Percentiles rank a stretch among this genome's conserved stretches.
These are phyloP conservation scores for Marmota flaviventris DNA, from an alignment of 2,113 vertebrate species.

Conservation along the genomic window DNA sequence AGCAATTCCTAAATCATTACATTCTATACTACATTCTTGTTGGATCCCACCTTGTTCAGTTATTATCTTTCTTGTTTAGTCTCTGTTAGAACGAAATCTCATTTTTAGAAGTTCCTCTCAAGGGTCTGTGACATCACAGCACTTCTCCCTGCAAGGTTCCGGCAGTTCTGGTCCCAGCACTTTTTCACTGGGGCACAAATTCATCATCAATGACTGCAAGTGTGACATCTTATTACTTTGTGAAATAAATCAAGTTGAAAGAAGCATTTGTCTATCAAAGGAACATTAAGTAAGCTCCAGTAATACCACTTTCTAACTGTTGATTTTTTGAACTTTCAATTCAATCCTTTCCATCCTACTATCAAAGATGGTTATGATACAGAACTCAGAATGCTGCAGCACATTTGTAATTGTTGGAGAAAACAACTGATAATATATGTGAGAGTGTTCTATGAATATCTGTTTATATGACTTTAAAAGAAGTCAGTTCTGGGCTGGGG, in stretches of 20 bases:
- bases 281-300: background rate
- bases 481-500: background rate
- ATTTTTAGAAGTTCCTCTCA: slow-evolving; percentile 76
- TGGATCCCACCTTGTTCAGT: slow-evolving; percentile 74
- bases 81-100: slow-evolving; percentile 55
- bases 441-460: background rate
- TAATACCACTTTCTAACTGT: slow-evolving; percentile 11
- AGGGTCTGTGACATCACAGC: slow-evolving; percentile 80
- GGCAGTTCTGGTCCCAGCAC: background rate
- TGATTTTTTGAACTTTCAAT: slow-evolving; percentile 36
- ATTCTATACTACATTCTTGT: slow-evolving; percentile 66
- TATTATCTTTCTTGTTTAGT: slow-evolving; percentile 67
- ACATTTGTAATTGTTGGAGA: slow-evolving; percentile 17
- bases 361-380: background rate
- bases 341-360: slow-evolving; percentile 6
- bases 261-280: background rate
- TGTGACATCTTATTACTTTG: background rate
- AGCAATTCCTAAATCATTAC: background rate
- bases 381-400: background rate
- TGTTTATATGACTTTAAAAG: background rate
- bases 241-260: slow-evolving; percentile 31
- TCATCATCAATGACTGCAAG: background rate
- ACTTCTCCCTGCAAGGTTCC: slow-evolving; percentile 66
- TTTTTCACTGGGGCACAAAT: slow-evolving; percentile 18
- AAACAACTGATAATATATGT: slow-evolving; percentile 5